These are phyloP conservation scores for Phalacrocorax carbo DNA, from an alignment of 2,113 vertebrate species.

Conservation along the genomic window DNA sequence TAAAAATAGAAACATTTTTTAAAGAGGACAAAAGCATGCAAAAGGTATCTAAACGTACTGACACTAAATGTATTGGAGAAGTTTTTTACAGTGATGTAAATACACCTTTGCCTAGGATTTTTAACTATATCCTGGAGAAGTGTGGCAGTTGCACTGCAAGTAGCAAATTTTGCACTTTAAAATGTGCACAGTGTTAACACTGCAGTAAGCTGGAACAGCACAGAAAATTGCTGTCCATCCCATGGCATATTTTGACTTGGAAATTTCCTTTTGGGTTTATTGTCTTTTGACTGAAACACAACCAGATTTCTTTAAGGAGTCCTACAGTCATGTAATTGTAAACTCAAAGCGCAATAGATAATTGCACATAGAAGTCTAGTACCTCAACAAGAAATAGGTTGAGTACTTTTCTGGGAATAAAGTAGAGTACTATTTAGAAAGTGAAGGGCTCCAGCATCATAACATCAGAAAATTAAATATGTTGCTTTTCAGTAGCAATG, in stretches of 20 bases:
- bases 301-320: not conserved
- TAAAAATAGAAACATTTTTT: conserved; percentile 16
- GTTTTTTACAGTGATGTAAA: not conserved
- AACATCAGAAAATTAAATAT: not conserved
- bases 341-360: not conserved
- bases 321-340: not conserved
- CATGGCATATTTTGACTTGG: not conserved
- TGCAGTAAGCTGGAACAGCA: not conserved
- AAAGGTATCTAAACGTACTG: not conserved
- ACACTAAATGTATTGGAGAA: not conserved
- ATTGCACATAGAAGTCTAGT: not conserved
- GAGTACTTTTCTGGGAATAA: not conserved
- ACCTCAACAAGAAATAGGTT: not conserved
- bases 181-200: not conserved
- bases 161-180: not conserved
- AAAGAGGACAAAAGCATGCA: not conserved
- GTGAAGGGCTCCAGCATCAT: not conserved
- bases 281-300: not conserved
- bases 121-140: not conserved
- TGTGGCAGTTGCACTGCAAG: not conserved
- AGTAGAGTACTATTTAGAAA: not conserved
- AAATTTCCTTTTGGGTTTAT: not conserved
- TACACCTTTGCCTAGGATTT: not conserved
- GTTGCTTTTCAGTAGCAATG: not conserved
- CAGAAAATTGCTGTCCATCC: not conserved